Percentiles rank a stretch among this genome's conserved stretches.
Evolutionary conservation across 92 coral and sea anemone genomes (phyloP).

Genomic region (Ricordea florida): DNA sequence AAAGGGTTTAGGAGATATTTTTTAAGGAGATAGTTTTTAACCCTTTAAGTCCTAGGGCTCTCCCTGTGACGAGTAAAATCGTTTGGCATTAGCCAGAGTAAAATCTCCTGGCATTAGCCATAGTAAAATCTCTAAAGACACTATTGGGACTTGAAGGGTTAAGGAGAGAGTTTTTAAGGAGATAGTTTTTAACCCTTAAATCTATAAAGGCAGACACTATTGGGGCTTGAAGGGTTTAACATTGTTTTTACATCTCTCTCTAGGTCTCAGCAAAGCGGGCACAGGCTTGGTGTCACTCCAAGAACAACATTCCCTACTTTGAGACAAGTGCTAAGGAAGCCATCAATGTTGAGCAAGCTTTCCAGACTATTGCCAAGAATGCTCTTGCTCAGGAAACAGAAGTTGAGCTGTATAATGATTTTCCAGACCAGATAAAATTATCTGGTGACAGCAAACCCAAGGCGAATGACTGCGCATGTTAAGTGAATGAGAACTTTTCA

Average conservation of each 20-base stretch:
- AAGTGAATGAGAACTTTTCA: neutral
- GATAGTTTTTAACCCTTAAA: too few relatives aligned
- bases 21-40: too few relatives aligned
- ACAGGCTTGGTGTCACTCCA: slow-evolving; percentile 97
- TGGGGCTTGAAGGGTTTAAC: too few relatives aligned
- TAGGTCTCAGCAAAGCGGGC: slow-evolving; percentile 97
- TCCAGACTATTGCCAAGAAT: slow-evolving; percentile 98
- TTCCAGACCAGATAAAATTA: slow-evolving; percentile 98
- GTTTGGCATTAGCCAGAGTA: too few relatives aligned
- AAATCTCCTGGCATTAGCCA: too few relatives aligned
- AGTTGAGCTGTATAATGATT: slow-evolving; percentile 96
- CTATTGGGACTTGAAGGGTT: too few relatives aligned
- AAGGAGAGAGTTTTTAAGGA: too few relatives aligned
- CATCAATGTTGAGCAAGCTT: slow-evolving; percentile 98
- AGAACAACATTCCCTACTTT: slow-evolving; percentile 96
- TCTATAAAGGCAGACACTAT: too few relatives aligned
- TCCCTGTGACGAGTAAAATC: too few relatives aligned
- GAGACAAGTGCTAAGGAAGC: slow-evolving; percentile 99
- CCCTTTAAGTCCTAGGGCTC: too few relatives aligned
- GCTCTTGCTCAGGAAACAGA: slow-evolving; percentile 99
- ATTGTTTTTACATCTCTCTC: neutral
- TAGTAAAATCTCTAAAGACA: too few relatives aligned
- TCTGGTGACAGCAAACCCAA: slow-evolving; percentile 86
- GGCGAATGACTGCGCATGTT: slow-evolving; percentile 88
- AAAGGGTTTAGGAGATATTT: too few relatives aligned